phyloP scores from a whole-genome alignment of 2,113 vertebrate genomes.

The Eublepharis macularius region DNA sequence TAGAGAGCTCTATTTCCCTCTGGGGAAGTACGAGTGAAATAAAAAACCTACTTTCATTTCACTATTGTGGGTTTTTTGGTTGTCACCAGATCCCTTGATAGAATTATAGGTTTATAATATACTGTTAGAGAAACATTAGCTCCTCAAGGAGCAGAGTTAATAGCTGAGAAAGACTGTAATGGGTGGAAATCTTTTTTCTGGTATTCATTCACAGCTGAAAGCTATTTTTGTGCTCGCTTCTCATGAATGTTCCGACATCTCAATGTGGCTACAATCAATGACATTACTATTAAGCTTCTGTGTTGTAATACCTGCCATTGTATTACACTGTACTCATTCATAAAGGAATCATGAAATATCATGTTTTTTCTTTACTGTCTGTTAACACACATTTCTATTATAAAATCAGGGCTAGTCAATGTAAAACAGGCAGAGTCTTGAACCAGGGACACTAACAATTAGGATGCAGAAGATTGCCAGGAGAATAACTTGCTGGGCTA shows the following conservation, averaged over 20 bases:
- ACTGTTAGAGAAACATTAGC: conserved; percentile 8
- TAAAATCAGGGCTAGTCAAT: no score
- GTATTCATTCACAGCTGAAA: conserved; percentile 18
- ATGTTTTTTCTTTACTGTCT: not conserved
- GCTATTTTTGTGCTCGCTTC: conserved; percentile 9
- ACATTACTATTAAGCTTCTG: not conserved
- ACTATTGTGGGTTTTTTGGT: conserved; percentile 35
- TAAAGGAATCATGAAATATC: not conserved
- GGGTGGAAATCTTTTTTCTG: not conserved
- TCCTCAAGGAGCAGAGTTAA: conserved; percentile 12
- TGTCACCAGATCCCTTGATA: conserved; percentile 3
- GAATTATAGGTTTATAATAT: conserved; percentile 33
- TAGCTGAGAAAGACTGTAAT: not conserved
- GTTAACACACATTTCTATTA: not conserved
- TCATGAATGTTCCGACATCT: not conserved
- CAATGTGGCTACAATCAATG: not conserved
- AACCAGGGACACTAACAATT: no score
- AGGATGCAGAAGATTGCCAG: no score
- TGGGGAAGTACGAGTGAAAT: conserved; percentile 45
- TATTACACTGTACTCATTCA: not conserved
- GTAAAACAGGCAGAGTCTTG: no score
- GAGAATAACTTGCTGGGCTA: no score
- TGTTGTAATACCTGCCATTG: not conserved
- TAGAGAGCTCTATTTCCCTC: conserved; percentile 46
- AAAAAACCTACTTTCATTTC: conserved; percentile 49